These are phyloP conservation scores for Mus minutoides DNA, from an alignment of 2,797 vertebrate genomes.

Conservation along the genomic window DNA sequence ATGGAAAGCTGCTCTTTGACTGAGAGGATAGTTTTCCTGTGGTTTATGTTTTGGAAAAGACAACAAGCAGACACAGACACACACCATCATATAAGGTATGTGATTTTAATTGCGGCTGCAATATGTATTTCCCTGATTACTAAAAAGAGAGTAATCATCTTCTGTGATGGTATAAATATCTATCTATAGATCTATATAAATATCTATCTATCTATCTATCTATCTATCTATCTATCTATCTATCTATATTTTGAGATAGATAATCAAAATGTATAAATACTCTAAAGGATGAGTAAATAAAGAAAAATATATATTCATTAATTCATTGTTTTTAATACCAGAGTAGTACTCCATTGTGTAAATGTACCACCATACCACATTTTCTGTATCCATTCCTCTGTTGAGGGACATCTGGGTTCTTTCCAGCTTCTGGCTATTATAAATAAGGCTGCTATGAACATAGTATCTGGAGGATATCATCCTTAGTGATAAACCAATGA, in stretches of 20 bases:
- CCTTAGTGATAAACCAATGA: too few species aligned
- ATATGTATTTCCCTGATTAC: slow-evolving; percentile 43
- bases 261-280: background rate
- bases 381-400: too few species aligned
- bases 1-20: background rate
- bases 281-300: background rate
- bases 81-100: background rate
- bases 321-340: too few species aligned
- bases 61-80: background rate
- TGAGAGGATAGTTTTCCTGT: background rate
- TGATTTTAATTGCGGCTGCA: background rate
- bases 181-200: background rate
- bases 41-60: background rate
- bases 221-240: background rate
- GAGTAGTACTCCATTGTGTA: too few species aligned
- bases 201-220: background rate
- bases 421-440: too few species aligned
- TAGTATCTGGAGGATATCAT: too few species aligned
- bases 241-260: background rate
- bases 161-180: background rate
- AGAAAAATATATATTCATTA: too few species aligned
- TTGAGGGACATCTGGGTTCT: too few species aligned
- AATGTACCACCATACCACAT: too few species aligned
- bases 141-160: background rate
- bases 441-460: too few species aligned